Conservation (phyloP, 2,113 vertebrate genomes). For the Cairina moschata region DNA sequence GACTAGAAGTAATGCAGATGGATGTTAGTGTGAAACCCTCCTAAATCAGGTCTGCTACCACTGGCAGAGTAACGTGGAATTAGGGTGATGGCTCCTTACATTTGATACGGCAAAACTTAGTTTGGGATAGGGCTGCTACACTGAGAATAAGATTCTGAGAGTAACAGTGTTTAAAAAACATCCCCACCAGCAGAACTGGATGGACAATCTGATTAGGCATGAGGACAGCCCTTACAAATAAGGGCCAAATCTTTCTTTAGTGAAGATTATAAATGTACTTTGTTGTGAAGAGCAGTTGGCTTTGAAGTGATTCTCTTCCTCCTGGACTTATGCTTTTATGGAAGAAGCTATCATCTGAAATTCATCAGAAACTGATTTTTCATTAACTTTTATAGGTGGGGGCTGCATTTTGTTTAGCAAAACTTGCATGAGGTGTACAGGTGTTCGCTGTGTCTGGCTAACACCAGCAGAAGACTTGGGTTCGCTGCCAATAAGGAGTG, state of each 20-base stretch:
- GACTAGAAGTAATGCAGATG: background rate
- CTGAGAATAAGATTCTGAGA: background rate
- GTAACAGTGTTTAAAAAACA: background rate
- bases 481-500: background rate
- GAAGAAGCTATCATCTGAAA: background rate
- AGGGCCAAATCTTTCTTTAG: background rate
- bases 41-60: background rate
- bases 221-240: background rate
- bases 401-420: background rate
- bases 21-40: background rate
- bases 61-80: background rate
- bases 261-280: background rate
- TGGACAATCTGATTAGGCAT: background rate
- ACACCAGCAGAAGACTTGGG: fast-evolving
- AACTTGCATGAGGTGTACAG: fast-evolving
- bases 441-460: background rate
- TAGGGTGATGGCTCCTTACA: background rate
- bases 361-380: background rate
- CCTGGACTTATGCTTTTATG: background rate
- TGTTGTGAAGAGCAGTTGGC: background rate
- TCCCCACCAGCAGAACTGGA: background rate
- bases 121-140: background rate
- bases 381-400: background rate
- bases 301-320: background rate
- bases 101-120: background rate